These are phyloP conservation scores for Coregonus ussuriensis DNA, from an alignment of 2,797 vertebrate genomes.

Conservation along the genomic window DNA sequence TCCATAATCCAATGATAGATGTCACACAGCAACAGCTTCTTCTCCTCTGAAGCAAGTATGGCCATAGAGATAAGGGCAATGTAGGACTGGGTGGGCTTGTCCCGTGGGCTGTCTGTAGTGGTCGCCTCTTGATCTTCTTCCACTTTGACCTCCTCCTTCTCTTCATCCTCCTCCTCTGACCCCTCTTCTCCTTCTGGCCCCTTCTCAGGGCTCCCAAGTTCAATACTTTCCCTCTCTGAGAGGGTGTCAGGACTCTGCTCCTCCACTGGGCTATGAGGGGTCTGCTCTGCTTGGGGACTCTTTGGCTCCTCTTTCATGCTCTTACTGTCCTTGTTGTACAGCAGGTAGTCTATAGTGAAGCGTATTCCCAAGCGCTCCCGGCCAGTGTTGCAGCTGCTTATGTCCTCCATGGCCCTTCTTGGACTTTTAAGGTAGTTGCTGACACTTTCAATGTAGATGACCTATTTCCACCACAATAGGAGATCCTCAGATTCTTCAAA, in stretches of 20 bases:
- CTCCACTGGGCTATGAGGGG: constrained; percentile 37
- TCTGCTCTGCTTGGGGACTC: constrained; percentile 41
- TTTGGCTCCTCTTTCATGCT: constrained; percentile 50
- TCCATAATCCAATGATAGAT: constrained; percentile 92
- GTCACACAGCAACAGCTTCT: constrained; percentile 83
- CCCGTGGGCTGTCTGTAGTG: constrained; percentile 55
- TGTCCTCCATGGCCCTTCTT: constrained; percentile 62
- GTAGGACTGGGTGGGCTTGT: constrained; percentile 84
- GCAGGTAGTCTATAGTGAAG: constrained; percentile 83
- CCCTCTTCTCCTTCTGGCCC: constrained; percentile 43
- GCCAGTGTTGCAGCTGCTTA: constrained; percentile 47
- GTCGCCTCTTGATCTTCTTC: constrained; percentile 19
- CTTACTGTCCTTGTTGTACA: constrained; percentile 75
- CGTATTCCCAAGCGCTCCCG: constrained; percentile 71
- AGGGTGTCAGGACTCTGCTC: constrained; percentile 45
- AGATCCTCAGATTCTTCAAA: constrained; percentile 19
- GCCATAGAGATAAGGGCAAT: constrained; percentile 84
- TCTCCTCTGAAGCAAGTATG: constrained; percentile 80
- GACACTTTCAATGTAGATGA: constrained; percentile 21
- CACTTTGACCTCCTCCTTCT: constrained; percentile 28
- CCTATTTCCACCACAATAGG: not conserved
- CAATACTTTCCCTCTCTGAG: not conserved
- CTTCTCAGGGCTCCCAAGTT: constrained; percentile 36
- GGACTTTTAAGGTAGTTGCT: constrained; percentile 54
- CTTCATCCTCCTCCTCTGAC: constrained; percentile 39